Evolutionary conservation across 2,888 invertebrate genomes (phyloP), one percentile per base, ranked within the genome.

Genomic region (Agrotis segetum): DNA sequence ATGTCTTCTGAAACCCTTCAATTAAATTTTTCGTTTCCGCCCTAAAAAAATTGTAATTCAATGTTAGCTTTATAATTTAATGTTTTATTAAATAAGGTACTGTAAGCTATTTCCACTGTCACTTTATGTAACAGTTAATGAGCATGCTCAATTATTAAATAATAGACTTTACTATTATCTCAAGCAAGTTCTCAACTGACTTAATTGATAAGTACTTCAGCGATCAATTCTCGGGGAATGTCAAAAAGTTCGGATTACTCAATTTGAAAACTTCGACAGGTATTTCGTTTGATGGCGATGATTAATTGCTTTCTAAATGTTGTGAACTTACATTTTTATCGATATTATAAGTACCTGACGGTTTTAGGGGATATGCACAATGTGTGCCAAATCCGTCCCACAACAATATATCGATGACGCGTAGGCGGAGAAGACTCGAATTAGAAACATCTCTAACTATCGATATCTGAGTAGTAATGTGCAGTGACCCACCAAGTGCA

Each of bases 201-300:
- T 71, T 83, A 74, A 84, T 85, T 83, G 73, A 74, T 81, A 78
- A 83, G 85, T 75, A 83, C 68, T 77, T 60, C 14, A 67, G 71
- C 66, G 64, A 81, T 82, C 69, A 79, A 76, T 79, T 79, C 63
- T 52, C 19, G 53, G 50, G 61, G 49, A 74, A 72, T 75, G 67
- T 70, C 72, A 83, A 74, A 83, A 81, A 85, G 75, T 85, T 85
- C n/a, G 47, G n/a, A 61, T 70, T 71, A 83, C 67, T 74, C 74
- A 60, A 83, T 83, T 79, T 72, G 44, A 76, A 76, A 70, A 65
- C 80, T 68, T 66, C 47, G 80, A 58, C 74, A 78, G 66, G 62
- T 63, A 74, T 72, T 77, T 74, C 29, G 56, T 47, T 14, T 53
- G 40, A 44, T 67, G 80, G 72, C 61, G 67, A 71, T 79, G 85